Percentiles rank a stretch among this genome's conserved stretches.
Conservation (phyloP, 2,113 vertebrate genomes). For the Gopherus evgoodei region DNA sequence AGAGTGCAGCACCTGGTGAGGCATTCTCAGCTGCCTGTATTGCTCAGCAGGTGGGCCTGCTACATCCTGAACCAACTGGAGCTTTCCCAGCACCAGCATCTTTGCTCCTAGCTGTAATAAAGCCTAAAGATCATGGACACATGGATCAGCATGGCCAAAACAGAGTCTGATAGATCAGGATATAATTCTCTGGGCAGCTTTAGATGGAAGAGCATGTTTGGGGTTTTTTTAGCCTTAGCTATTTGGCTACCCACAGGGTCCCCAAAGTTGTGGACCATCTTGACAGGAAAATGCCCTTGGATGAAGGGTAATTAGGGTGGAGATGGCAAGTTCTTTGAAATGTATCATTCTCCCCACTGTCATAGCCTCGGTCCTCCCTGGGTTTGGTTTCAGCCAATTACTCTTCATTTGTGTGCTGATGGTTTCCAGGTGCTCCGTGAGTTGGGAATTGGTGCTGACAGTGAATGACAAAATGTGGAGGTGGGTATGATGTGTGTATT, state of each 20-base stretch:
- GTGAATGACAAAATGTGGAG: not conserved
- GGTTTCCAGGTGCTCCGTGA: not conserved
- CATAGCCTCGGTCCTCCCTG: not conserved
- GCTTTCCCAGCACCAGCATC: fast-evolving
- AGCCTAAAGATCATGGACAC: not conserved
- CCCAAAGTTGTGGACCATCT: not conserved
- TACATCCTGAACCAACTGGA: not conserved
- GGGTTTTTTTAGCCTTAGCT: not conserved
- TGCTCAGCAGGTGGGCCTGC: not conserved
- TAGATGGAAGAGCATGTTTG: not conserved
- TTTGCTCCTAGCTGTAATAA: not conserved
- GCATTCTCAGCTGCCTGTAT: fast-evolving
- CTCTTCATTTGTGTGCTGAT: not conserved
- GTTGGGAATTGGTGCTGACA: not conserved
- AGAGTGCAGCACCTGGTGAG: fast-evolving
- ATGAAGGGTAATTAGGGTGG: not conserved
- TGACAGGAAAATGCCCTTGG: not conserved
- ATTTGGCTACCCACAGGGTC: not conserved
- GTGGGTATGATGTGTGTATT: not conserved
- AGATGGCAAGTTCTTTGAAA: not conserved
- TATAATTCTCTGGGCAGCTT: not conserved
- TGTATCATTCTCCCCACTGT: not conserved
- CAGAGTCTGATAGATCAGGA: not conserved
- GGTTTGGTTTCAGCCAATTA: not conserved
- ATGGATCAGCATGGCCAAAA: not conserved